These are phyloP conservation scores for Lates calcarifer DNA, from an alignment of 2,113 vertebrate genomes.

Conservation along the genomic window DNA sequence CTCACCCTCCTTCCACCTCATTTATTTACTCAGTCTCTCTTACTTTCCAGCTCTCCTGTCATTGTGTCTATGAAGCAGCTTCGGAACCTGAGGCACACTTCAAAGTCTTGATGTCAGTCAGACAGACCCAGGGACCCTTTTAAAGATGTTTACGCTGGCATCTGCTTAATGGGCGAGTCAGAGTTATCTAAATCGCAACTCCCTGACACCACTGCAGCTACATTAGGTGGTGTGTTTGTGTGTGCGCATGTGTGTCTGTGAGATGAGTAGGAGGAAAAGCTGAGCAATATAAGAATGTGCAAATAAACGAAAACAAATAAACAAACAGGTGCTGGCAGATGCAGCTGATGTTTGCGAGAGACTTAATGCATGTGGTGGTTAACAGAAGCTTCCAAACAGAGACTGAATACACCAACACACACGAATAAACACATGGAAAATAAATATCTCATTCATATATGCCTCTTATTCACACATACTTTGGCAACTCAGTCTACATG, in stretches of 20 bases:
- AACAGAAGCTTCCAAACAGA: conserved; percentile 32
- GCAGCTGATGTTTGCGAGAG: conserved; percentile 48
- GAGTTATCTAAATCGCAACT: conserved; percentile 54
- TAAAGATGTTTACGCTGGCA: conserved; percentile 67
- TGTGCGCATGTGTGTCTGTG: conserved; percentile 6
- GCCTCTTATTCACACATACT: conserved; percentile 10
- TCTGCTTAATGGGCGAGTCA: conserved; percentile 56
- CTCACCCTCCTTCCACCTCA: conserved; percentile 20
- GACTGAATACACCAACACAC: conserved; percentile 11
- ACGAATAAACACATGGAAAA: neutral
- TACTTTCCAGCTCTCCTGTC: conserved; percentile 36
- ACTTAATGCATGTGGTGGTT: conserved; percentile 32
- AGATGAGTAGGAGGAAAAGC: conserved; percentile 52
- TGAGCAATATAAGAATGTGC: conserved; percentile 56
- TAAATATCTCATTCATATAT: conserved; percentile 19
- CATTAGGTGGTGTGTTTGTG: conserved; percentile 17
- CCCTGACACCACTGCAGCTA: conserved; percentile 34
- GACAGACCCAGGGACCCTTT: conserved; percentile 56
- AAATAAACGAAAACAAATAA: conserved; percentile 69
- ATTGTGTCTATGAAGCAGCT: conserved; percentile 45
- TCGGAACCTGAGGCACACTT: conserved; percentile 56
- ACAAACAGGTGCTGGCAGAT: conserved; percentile 49
- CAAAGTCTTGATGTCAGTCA: conserved; percentile 54
- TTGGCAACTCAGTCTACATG: neutral
- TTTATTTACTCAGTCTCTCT: conserved; percentile 44